Conservation (phyloP, 2,888 invertebrate species). For the Spodoptera littoralis region DNA sequence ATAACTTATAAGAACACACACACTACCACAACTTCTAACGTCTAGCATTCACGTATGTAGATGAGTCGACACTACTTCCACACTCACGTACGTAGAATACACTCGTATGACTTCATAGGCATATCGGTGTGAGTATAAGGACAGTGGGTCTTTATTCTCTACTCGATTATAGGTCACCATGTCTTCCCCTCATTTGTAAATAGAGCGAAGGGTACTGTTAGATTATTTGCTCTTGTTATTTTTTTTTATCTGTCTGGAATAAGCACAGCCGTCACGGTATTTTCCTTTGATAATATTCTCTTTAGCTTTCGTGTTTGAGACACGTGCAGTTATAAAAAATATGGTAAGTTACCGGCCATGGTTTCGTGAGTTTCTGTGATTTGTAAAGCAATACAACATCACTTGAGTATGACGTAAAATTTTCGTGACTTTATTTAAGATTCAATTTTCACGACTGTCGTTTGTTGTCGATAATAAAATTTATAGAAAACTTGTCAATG, state of each 20-base stretch:
- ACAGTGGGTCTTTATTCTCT: constrained; percentile 77
- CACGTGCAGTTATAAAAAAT: constrained; percentile 44
- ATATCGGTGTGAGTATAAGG: constrained; percentile 54
- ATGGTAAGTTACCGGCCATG: constrained; percentile 14
- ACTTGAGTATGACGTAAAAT: too few species aligned
- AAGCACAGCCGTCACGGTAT: constrained; percentile 25
- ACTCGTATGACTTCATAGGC: constrained; percentile 2
- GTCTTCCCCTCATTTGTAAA: constrained; percentile 76
- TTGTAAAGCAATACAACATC: constrained; percentile 1
- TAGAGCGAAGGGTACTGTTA: constrained; percentile 66
- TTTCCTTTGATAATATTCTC: constrained; percentile 39
- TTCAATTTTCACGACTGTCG: too few species aligned
- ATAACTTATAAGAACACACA: constrained; percentile 38
- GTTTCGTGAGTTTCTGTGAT: background rate
- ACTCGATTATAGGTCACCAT: constrained; percentile 81
- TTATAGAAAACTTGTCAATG: too few species aligned
- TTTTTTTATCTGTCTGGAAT: constrained; percentile 21
- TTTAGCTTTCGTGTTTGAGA: constrained; percentile 32
- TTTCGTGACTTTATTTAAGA: too few species aligned
- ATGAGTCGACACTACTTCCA: background rate
- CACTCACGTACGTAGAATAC: too few species aligned
- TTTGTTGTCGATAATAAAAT: too few species aligned
- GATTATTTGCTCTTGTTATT: constrained; percentile 32
- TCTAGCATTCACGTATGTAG: constrained; percentile 5
- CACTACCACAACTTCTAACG: constrained; percentile 28